Base-by-base conservation (phyloP, 1,140 invertebrate genomes). In the Adelges cooleyi region DNA sequence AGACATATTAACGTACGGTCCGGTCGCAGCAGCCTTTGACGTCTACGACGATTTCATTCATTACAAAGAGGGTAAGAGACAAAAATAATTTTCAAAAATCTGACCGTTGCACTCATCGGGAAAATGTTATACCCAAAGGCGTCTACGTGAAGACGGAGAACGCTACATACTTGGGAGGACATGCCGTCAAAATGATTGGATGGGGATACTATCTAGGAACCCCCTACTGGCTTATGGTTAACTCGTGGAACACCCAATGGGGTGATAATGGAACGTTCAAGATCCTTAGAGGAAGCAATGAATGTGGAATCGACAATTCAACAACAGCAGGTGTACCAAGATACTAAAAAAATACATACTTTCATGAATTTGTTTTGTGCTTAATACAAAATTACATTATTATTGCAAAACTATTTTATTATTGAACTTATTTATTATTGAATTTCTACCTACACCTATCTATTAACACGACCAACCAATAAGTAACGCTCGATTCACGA, bases 161-260 rank as follows among this genome's bases (percentile, higher is more conserved):
- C 51, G 90, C 90, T 29, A 73, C 78, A 17, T 78, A 77, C 13
- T 77, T 91, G 17, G 92, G 92, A 27, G 23, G 48, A 10, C 92
- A 95, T 76, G 91, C 92, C 27, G 84, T 95, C 33, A 87, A 86
- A 72, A 85, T 95, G 27, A 76, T 95, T 10, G 92, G 92, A 18
- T 87, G 83, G 81, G 85, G 85, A 22, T 67, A 68, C 10, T 67
- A 69, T 52, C 62, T 67, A 11, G 59, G 52, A 10, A 46, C 44
- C 36, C 84, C 86, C 25, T 95, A 93, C 73, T 95, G 92, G 92
- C 79, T 92, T 1, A 81, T 90, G 70, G 90, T 86, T 36, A 95
- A 95, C 77, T 92, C 89, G 0, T 95, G 91, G 91, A 94, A 94
- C 75, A 77, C 79, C 3, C 88, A 92, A 71, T 95, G 92, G 92